These are phyloP conservation scores for Cerceris ruficornis DNA, from an alignment of 2,888 invertebrate species.

Conservation along the genomic window DNA sequence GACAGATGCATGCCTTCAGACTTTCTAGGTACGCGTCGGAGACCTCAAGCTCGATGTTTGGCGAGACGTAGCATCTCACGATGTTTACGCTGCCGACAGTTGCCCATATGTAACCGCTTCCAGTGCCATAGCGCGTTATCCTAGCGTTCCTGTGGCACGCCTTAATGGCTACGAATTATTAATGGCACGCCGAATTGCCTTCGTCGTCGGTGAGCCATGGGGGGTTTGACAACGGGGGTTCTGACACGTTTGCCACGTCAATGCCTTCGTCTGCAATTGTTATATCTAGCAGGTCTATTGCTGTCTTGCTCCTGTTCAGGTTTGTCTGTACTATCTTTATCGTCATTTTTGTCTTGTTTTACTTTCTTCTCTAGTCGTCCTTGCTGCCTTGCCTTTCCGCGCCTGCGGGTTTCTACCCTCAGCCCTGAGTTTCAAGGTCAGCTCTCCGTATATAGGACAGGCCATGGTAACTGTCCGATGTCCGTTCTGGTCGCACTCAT, in stretches of 20 bases:
- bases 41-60: neutral
- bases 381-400: neutral
- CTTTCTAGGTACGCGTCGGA: neutral
- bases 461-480: slow-evolving; percentile 7
- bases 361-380: neutral
- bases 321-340: slow-evolving; percentile 8
- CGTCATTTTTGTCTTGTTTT: neutral
- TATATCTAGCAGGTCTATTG: neutral
- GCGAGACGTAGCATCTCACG: slow-evolving; percentile 2
- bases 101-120: slow-evolving; percentile 3
- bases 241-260: slow-evolving; percentile 4
- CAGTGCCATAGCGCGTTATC: neutral
- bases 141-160: slow-evolving; percentile 1
- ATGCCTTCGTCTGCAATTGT: neutral
- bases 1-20: slow-evolving; percentile 1
- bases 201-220: neutral
- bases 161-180: neutral
- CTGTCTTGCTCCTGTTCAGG: slow-evolving; percentile 1
- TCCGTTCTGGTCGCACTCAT: slow-evolving; percentile 2
- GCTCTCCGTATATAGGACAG: neutral
- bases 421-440: neutral
- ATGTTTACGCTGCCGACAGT: neutral
- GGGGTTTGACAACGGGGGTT: neutral
- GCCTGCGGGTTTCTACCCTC: slow-evolving; percentile 2
- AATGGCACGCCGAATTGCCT: too few relatives aligned